Base-by-base conservation (phyloP, 2,888 invertebrate species). In the Pristionchus arcanus region DNA sequence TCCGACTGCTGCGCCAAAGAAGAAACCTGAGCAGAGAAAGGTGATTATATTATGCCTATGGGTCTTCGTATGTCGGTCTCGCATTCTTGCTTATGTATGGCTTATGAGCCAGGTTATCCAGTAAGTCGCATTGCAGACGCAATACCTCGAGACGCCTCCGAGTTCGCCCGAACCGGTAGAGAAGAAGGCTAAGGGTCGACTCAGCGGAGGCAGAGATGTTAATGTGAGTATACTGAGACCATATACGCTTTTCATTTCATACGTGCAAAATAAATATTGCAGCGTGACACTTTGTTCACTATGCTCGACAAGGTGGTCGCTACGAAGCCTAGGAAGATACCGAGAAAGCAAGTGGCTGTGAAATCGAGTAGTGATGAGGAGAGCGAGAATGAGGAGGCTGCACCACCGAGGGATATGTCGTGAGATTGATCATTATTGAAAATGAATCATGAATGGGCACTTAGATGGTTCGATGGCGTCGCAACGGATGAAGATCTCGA, bases 401-500 rank as follows among this genome's bases (percentile, higher is more conserved):
- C 37, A 13, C 31, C 37, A n/a, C 42, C 21, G 21, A 31, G 81
- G 31, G 81, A 81, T 49, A 81, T 49, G 21, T 28, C 37, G 49
- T 81, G 25, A 81, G 49, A 74, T 42, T 42, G 1, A 15, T 25
- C 28, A 25, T 3, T 28, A 66, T n/a, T 28, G n/a, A 25, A 25
- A n/a, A 0, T 81, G 42, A 53, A 53, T 49, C 2, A 31, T 16
- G 19, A 21, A 16, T 85, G 13, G 63, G 16, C 13, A 25, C 34
- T 2, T 55, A 74, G 87, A 11, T 71, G 71, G 87, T 88, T 49
- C 55, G 87, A 88, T 19, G 87, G 87, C 25, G 21, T 34, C 16
- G 87, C 71, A 1, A 55, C 55, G 3, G 31, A 31, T 21, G 87
- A 55, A 25, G 74, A 88, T 74, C 53, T 88, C 13, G 34, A 28